Conservation (phyloP, 2,797 vertebrate species). For the Cynodonichthys magdalenae region DNA sequence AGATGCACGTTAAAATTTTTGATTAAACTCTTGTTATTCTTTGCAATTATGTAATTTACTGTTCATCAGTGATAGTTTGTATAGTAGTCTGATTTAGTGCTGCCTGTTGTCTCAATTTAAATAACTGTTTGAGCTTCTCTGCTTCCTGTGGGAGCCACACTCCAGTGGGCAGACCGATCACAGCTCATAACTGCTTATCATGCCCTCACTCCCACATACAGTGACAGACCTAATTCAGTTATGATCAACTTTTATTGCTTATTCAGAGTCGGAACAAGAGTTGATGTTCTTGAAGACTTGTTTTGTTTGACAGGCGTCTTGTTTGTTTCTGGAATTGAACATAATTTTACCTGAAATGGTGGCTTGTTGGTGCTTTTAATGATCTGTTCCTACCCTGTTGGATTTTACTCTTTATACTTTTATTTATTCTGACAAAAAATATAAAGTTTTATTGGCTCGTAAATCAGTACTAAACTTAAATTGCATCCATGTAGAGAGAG, state of each 20-base stretch:
- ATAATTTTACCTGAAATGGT: background rate
- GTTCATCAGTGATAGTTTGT: constrained; percentile 30
- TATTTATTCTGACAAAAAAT: constrained; percentile 43
- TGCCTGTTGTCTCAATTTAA: constrained; percentile 52
- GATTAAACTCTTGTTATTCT: constrained; percentile 13
- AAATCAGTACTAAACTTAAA: constrained; percentile 59
- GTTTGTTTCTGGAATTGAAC: constrained; percentile 17
- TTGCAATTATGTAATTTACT: constrained; percentile 33
- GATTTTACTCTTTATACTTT: constrained; percentile 31
- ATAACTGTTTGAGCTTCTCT: constrained; percentile 56
- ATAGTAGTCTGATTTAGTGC: constrained; percentile 43
- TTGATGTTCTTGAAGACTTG: constrained; percentile 7
- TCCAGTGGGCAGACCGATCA: constrained; percentile 56
- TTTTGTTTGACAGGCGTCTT: constrained; percentile 14
- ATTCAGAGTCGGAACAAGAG: constrained; percentile 23
- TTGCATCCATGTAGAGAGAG: constrained; percentile 9
- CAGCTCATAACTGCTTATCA: constrained; percentile 53
- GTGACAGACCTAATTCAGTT: constrained; percentile 54
- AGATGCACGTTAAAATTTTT: background rate
- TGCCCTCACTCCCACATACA: constrained; percentile 13
- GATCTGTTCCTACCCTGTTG: background rate
- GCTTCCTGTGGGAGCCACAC: constrained; percentile 60
- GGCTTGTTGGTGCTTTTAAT: background rate
- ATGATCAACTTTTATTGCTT: constrained; percentile 31
- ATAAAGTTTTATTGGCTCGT: constrained; percentile 45